phyloP scores from a whole-genome alignment of 2,113 vertebrate species.

The Typhlomys cinereus region DNA sequence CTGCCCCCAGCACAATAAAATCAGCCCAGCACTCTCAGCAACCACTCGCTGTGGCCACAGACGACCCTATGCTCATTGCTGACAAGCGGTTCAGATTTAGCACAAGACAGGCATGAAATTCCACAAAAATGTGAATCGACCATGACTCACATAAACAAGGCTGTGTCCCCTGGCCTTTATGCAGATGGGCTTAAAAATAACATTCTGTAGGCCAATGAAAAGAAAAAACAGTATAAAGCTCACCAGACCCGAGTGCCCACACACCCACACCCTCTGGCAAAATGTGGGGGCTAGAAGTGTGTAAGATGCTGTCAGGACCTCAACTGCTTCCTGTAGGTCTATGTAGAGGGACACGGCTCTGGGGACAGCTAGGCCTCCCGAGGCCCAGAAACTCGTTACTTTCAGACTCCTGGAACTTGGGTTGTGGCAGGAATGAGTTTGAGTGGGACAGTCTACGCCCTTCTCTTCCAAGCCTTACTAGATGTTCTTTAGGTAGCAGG shows the following conservation, averaged over 20 bases:
- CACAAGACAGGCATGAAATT: neutral
- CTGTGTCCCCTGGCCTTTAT: neutral
- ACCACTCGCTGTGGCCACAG: neutral
- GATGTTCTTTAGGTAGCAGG: neutral
- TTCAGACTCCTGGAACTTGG: constrained; percentile 79
- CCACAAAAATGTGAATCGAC: constrained; percentile 52
- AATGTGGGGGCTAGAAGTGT: constrained; percentile 78
- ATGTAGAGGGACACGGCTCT: constrained; percentile 79
- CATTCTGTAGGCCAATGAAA: constrained; percentile 82
- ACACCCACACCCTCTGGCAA: constrained; percentile 83
- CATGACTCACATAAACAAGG: constrained; percentile 45
- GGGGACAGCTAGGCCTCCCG: constrained; percentile 80
- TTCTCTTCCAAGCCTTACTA: neutral
- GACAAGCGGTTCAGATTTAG: neutral
- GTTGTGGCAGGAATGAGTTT: constrained; percentile 76
- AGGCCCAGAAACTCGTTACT: constrained; percentile 76
- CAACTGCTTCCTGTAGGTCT: constrained; percentile 86
- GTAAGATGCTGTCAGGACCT: constrained; percentile 83
- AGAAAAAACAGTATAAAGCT: constrained; percentile 75
- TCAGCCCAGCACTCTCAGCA: neutral
- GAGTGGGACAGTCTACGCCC: constrained; percentile 61
- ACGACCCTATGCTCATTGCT: neutral
- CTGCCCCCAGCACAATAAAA: neutral
- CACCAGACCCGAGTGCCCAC: constrained; percentile 76
- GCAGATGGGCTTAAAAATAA: constrained; percentile 79